These are phyloP conservation scores for Aphelinus certus DNA, from an alignment of 1,140 invertebrate species.

Conservation along the genomic window DNA sequence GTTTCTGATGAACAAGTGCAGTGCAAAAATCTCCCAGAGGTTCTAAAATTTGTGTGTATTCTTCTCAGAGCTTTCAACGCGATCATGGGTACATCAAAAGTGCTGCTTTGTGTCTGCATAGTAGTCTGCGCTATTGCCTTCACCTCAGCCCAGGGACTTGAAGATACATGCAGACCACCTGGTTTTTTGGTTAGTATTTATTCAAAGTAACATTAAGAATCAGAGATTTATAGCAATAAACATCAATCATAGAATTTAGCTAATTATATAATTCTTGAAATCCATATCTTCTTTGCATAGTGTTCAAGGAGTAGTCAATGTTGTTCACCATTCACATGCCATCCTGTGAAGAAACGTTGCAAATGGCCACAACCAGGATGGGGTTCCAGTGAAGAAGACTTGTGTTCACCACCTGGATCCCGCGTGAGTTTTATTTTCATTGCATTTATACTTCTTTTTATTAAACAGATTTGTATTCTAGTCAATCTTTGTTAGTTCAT, in stretches of 20 bases:
- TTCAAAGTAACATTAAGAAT: no score
- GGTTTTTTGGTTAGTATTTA: constrained; percentile 2
- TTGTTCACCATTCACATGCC: background rate
- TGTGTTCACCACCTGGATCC: background rate
- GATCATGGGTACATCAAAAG: background rate
- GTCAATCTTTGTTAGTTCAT: no score
- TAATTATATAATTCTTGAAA: no score
- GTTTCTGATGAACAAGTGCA: no score
- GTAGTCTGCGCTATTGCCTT: background rate
- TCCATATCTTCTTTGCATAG: background rate
- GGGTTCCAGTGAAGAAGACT: background rate
- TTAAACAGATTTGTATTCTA: no score
- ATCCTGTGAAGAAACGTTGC: background rate
- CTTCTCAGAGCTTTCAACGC: background rate
- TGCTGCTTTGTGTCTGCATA: background rate
- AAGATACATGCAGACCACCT: background rate
- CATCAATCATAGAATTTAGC: no score
- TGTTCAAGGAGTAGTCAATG: background rate
- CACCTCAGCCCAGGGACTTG: background rate
- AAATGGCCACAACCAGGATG: background rate
- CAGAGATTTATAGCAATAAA: no score
- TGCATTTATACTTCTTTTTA: no score
- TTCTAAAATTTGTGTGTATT: background rate
- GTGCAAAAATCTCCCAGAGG: no score
- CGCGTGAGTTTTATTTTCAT: background rate